Base-by-base conservation (phyloP, 2,888 invertebrate species). In the Megastigmus dorsalis region DNA sequence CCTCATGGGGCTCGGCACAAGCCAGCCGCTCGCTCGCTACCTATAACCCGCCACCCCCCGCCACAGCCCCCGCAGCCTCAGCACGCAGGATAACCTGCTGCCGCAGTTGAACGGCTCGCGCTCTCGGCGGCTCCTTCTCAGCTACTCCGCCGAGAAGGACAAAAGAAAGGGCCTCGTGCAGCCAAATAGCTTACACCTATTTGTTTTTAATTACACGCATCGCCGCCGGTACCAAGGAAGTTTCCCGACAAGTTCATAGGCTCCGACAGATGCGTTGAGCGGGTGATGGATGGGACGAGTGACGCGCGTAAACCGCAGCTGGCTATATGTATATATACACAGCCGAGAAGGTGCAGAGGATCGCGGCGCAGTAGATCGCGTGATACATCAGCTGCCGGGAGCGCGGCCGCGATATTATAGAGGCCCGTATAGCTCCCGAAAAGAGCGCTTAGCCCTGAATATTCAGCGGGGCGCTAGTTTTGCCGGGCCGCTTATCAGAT, bases 401-500 rank as follows among this genome's bases (percentile, higher is more conserved):
- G 7, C 23, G 57, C n/a, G 41, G 26, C n/a, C 45, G 79, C 80
- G 81, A 81, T 83, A 84, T 85, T 84, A n/a, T n/a, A 82, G 83
- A 84, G 83, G 81, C 80, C 81, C 43, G 43, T n/a, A n/a, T n/a
- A n/a, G n/a, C n/a, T n/a, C n/a, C n/a, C n/a, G 77, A 79, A 82
- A 84, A 82, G 80, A 81, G 81, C 82, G 28, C n/a, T n/a, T n/a
- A n/a, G n/a, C n/a, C 59, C 84, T 86, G 82, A 84, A 85, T 85
- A 85, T 85, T 85, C 83, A 84, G 80, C 77, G 80, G 77, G 81
- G 77, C 74, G 82, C 80, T 82, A 79, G 41, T 15, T 13, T 41
- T 28, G 1, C 18, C 43, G 9, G 4, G 3, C 77, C 80, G 82
- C 84, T 84, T 84, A 86, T 86, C 86, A 83, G 86, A 86, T 85